These are phyloP conservation scores for Trichopria drosophilae DNA, from an alignment of 2,888 invertebrate genomes.

Conservation along the genomic window DNA sequence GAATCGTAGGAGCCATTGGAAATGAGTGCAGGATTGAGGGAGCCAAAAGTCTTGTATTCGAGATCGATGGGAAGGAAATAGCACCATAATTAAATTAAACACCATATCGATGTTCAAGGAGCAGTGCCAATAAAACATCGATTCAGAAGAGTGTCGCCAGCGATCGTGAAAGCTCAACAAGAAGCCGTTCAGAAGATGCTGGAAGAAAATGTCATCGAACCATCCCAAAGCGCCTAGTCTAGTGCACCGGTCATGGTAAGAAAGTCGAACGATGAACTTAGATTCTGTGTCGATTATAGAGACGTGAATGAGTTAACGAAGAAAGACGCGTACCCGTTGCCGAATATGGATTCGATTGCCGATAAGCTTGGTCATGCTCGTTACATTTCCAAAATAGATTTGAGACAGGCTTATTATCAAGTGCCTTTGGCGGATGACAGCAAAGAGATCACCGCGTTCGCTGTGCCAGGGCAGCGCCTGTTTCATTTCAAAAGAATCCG, in stretches of 20 bases:
- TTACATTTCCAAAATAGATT: slow-evolving; percentile 46
- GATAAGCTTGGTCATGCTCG: slow-evolving; percentile 41
- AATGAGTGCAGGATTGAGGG: too few relatives aligned
- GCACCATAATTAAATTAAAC: too few relatives aligned
- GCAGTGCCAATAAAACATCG: too few relatives aligned
- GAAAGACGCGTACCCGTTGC: slow-evolving; percentile 45
- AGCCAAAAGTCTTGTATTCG: too few relatives aligned
- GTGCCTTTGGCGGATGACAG: slow-evolving; percentile 33
- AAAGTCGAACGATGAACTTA: not conserved
- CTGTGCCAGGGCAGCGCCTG: too few relatives aligned
- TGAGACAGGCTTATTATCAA: slow-evolving; percentile 45
- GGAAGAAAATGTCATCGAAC: slow-evolving; percentile 9
- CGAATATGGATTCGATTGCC: slow-evolving; percentile 41
- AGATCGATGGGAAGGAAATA: too few relatives aligned
- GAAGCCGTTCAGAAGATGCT: too few relatives aligned
- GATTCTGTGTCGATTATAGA: slow-evolving; percentile 41
- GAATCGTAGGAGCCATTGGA: too few relatives aligned
- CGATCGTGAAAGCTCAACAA: too few relatives aligned
- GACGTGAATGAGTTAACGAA: slow-evolving; percentile 43
- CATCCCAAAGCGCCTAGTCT: slow-evolving; percentile 4
- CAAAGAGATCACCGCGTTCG: slow-evolving; percentile 43
- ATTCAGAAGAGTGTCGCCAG: too few relatives aligned
- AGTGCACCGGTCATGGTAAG: slow-evolving; percentile 15
- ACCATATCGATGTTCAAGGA: too few relatives aligned
- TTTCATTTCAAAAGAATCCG: too few relatives aligned